Base-by-base conservation (phyloP, 2,888 invertebrate genomes). In the Ophion slaviceki region DNA sequence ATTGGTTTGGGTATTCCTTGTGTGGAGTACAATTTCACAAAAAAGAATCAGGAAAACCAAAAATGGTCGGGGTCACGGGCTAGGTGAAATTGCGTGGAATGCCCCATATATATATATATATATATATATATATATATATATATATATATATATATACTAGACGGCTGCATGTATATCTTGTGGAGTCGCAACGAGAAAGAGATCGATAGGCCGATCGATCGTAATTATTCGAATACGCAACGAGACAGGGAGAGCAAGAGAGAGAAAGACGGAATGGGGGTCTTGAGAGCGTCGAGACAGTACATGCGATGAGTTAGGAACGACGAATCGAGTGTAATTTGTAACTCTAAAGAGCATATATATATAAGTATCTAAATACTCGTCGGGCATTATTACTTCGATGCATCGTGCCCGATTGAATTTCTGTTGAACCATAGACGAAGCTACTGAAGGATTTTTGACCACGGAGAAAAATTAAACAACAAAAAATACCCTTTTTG, bases 151-250 rank as follows among this genome's bases (percentile, higher is more conserved):
- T 17, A 32, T 61, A 32, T 53, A 71, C 64, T 45, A 24, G 47
- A 72, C 17, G 53, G 14, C 28, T 40, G 66, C 66, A 61, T 81
- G 76, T 77, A 61, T 64, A 66, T 59, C 74, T 81, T 64, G 53
- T 20, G 61, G 61, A 59, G 40, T 67, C 40, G 53, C 64, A 76
- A 72, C 59, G 66, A 77, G 81, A 72, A 76, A 74, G 62, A 80
- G 85, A 86, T 83, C 86, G 86, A 83, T 86, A 80, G 77, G 77
- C 80, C 83, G 80, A 86, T 81, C 83, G 78, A 80, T 83, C 80
- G 82, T 74, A 86, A 78, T 86, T 75, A 81, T 81, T 83, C 83
- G 77, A 68, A 70, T 71, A 72, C 71, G 64, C 72, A 78, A 83
- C 80, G 24, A 77, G 71, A 62, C 36, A 6, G 17, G 24, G 36